A percentile compares a stretch with the other conserved stretches of the same genome.
Evolutionary conservation across 2,888 invertebrate genomes (phyloP).

Genomic region (Candidula unifasciata): DNA sequence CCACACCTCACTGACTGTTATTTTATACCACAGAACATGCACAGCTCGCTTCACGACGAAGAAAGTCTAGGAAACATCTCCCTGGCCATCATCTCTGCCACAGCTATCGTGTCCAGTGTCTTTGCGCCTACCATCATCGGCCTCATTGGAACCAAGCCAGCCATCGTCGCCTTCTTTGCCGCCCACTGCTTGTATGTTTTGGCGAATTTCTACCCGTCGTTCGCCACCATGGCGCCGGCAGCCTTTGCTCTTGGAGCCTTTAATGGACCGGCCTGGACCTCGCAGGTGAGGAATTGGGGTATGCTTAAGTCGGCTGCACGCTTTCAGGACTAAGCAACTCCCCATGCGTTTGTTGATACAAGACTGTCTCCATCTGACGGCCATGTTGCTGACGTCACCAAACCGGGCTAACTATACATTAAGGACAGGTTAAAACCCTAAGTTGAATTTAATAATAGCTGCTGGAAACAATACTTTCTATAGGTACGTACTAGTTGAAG

Average conservation of each 20-base stretch:
- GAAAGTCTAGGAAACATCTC: slow-evolving; percentile 67
- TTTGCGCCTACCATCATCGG: slow-evolving; percentile 71
- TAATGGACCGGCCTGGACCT: slow-evolving; percentile 67
- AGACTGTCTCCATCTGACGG: no score
- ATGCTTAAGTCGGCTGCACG: not conserved
- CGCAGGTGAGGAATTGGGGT: slow-evolving; percentile 27
- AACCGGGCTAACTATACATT: no score
- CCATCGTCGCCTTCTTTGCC: slow-evolving; percentile 65
- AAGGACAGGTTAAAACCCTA: no score
- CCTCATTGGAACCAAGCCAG: slow-evolving; percentile 66
- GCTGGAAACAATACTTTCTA: no score
- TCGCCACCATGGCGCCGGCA: slow-evolving; percentile 67
- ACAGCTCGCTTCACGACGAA: slow-evolving; percentile 70
- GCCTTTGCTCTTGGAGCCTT: slow-evolving; percentile 69
- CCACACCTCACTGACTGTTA: no score
- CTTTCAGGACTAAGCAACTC: no score
- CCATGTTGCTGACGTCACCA: no score
- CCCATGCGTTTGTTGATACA: no score
- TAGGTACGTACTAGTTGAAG: no score
- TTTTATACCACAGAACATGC: slow-evolving; percentile 70
- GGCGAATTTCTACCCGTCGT: slow-evolving; percentile 70
- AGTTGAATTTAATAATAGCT: no score
- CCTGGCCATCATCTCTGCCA: slow-evolving; percentile 69
- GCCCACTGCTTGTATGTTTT: slow-evolving; percentile 68
- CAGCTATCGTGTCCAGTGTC: slow-evolving; percentile 70